These are phyloP conservation scores for Sclerodermus sp. DNA, from an alignment of 2,888 invertebrate species.

Conservation along the genomic window DNA sequence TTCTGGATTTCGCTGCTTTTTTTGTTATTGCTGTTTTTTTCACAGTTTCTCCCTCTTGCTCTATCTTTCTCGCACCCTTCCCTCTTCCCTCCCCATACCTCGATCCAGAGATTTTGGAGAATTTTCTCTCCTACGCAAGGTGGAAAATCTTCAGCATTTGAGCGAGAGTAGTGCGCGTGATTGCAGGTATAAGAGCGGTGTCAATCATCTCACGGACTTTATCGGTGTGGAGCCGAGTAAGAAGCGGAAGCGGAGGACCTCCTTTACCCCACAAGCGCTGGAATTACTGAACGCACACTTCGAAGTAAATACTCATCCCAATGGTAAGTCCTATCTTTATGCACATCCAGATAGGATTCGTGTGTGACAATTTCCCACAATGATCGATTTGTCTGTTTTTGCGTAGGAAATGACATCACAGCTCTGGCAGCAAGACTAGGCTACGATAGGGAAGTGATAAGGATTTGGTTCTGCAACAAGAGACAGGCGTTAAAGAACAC, in stretches of 20 bases:
- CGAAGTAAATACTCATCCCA: slow-evolving; percentile 96
- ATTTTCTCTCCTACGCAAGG: not conserved
- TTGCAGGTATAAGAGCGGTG: slow-evolving; percentile 87
- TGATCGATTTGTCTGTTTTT: no score
- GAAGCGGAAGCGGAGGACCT: slow-evolving; percentile 93
- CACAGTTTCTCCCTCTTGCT: no score
- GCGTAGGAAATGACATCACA: slow-evolving; percentile 93
- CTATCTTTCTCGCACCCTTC: no score
- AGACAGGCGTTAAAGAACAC: slow-evolving; percentile 96
- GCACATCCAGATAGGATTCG: not conserved
- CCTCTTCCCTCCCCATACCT: no score
- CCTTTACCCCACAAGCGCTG: slow-evolving; percentile 95
- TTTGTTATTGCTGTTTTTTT: no score
- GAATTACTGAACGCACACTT: slow-evolving; percentile 94
- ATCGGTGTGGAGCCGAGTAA: slow-evolving; percentile 96
- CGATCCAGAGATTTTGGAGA: not conserved
- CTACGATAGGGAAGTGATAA: slow-evolving; percentile 95
- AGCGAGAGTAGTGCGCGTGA: slow-evolving; percentile 53
- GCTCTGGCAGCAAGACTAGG: slow-evolving; percentile 92
- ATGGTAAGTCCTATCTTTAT: slow-evolving; percentile 68
- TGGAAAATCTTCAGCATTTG: slow-evolving; percentile 43
- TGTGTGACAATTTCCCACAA: no score
- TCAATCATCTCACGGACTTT: slow-evolving; percentile 92
- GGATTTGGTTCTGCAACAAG: slow-evolving; percentile 99
- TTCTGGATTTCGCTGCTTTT: no score